Evolutionary conservation across 1,140 invertebrate genomes (phyloP).

Genomic region (Papilio aristodemus): DNA sequence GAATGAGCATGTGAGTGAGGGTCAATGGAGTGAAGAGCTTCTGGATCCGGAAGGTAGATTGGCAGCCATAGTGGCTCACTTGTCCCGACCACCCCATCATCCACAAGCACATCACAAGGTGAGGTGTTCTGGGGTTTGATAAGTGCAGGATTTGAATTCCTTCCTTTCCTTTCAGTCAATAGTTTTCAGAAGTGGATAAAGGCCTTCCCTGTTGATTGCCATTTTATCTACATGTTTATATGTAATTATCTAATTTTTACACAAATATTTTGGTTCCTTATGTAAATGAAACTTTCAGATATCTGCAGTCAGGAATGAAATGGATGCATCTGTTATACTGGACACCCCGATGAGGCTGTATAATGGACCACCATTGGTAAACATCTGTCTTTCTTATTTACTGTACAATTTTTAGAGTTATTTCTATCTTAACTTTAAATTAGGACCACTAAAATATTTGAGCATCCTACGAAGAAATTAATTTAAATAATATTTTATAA

Average conservation of each 20-base stretch:
- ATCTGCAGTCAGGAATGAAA: constrained; percentile 52
- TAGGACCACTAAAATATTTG: too few relatives aligned
- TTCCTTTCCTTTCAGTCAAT: too few relatives aligned
- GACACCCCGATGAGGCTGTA: constrained; percentile 61
- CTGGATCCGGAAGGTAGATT: constrained; percentile 61
- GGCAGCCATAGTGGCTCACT: constrained; percentile 63
- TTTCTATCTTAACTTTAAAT: too few relatives aligned
- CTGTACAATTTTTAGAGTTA: neutral
- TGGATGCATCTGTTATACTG: constrained; percentile 64
- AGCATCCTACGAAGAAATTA: too few relatives aligned
- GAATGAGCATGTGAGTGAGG: constrained; percentile 57
- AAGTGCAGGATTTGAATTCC: neutral
- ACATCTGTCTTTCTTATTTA: constrained; percentile 32
- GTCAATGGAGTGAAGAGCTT: constrained; percentile 64
- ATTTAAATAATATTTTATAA: too few relatives aligned
- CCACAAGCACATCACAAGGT: constrained; percentile 57
- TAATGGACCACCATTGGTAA: constrained; percentile 62
- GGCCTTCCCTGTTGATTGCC: too few relatives aligned
- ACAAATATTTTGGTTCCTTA: constrained; percentile 27
- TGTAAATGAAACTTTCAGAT: constrained; percentile 41
- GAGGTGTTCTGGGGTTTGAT: constrained; percentile 33
- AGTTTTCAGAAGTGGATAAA: too few relatives aligned
- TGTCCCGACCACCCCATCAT: constrained; percentile 48
- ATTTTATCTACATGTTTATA: too few relatives aligned
- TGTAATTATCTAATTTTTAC: too few relatives aligned